Percentiles rank a stretch among this genome's conserved stretches.
These are phyloP conservation scores for Pyrocoelia pectoralis DNA, from an alignment of 2,888 invertebrate species.

Conservation along the genomic window DNA sequence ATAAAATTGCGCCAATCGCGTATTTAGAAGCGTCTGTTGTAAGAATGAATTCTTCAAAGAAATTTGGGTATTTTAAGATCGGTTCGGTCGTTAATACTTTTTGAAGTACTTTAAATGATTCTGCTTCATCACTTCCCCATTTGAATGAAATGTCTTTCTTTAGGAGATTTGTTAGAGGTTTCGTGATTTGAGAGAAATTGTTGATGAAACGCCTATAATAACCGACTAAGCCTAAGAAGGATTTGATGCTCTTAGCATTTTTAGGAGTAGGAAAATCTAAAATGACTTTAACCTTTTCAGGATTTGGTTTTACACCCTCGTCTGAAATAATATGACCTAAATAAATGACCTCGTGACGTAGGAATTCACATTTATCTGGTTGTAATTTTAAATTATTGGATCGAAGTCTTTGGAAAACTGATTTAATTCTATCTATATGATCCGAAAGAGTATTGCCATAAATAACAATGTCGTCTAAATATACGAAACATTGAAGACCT, in stretches of 20 bases:
- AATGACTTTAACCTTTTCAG: conserved; percentile 38
- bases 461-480: conserved; percentile 47
- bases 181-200: conserved; percentile 38
- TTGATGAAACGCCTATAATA: conserved; percentile 49
- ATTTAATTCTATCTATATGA: conserved; percentile 43
- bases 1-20: background rate
- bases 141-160: too few relatives aligned
- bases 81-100: conserved; percentile 11
- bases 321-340: conserved; percentile 43
- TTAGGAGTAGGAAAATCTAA: conserved; percentile 38
- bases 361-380: conserved; percentile 48
- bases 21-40: background rate
- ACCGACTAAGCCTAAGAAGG: too few relatives aligned
- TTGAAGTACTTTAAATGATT: too few relatives aligned
- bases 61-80: background rate
- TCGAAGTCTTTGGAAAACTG: conserved; percentile 39
- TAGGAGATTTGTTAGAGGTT: too few relatives aligned
- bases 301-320: conserved; percentile 43
- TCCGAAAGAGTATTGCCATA: conserved; percentile 41
- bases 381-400: conserved; percentile 44
- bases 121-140: too few relatives aligned
- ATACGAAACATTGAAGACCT: conserved; percentile 38
- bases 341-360: conserved; percentile 42
- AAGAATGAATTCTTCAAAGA: background rate
- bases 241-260: background rate